Evolutionary conservation across 2,888 invertebrate genomes (phyloP).

Genomic region (Melikaiella ostensackeni): DNA sequence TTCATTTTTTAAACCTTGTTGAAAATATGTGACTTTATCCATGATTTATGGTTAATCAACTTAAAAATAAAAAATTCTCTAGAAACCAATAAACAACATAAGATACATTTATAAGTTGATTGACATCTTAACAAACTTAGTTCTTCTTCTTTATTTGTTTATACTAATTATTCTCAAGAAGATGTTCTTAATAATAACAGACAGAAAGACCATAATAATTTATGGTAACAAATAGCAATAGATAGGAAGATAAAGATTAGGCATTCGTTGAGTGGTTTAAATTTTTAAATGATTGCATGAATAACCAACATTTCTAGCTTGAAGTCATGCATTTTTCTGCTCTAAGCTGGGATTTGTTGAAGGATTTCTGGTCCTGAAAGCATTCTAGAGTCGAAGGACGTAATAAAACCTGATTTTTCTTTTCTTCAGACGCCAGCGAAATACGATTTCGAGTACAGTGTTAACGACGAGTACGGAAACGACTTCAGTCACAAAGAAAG

Average conservation of each 20-base stretch:
- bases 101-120: no score
- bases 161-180: no score
- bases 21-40: constrained; percentile 25
- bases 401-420: constrained; percentile 35
- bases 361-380: not conserved
- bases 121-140: no score
- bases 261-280: not conserved
- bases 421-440: constrained; percentile 67
- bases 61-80: not conserved
- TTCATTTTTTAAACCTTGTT: constrained; percentile 1
- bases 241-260: not conserved
- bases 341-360: not conserved
- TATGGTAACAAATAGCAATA: not conserved
- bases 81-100: not conserved
- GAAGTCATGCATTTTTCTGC: not conserved
- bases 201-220: no score
- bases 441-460: constrained; percentile 74
- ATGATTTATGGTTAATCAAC: constrained; percentile 1
- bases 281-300: not conserved
- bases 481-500: constrained; percentile 76
- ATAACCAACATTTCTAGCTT: not conserved
- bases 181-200: no score
- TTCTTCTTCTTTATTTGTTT: no score
- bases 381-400: not conserved
- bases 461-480: constrained; percentile 73